These are phyloP conservation scores for Hirudinaria manillensis DNA, from an alignment of 2,888 invertebrate species.

Conservation along the genomic window DNA sequence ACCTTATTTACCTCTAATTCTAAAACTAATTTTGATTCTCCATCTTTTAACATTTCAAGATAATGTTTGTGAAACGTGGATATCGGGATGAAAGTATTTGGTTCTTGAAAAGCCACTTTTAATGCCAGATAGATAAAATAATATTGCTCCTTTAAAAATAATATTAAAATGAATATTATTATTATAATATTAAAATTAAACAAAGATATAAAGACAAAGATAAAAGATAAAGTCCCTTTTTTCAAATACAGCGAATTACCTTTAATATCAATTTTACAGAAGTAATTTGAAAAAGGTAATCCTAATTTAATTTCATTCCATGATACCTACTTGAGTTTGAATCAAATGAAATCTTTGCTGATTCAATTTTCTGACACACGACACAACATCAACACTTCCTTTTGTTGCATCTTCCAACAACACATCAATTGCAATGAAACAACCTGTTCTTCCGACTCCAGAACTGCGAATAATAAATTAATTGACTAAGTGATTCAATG, in stretches of 20 bases:
- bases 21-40: neutral
- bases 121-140: neutral
- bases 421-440: constrained; percentile 50
- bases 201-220: too few relatives aligned
- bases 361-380: constrained; percentile 49
- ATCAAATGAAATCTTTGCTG: constrained; percentile 52
- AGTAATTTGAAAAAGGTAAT: too few relatives aligned
- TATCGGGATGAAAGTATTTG: neutral
- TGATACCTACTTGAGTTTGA: constrained; percentile 43
- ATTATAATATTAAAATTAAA: neutral
- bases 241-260: too few relatives aligned
- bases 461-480: too few relatives aligned
- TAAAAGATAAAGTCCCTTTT: too few relatives aligned
- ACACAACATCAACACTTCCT: constrained; percentile 47
- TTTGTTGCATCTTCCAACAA: constrained; percentile 49
- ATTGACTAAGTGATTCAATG: too few relatives aligned
- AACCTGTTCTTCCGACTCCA: constrained; percentile 52
- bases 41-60: neutral
- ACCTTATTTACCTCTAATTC: neutral
- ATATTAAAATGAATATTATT: neutral
- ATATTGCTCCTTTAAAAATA: neutral
- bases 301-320: too few relatives aligned
- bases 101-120: neutral
- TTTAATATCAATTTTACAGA: too few relatives aligned
- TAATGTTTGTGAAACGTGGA: neutral